Base-by-base conservation (phyloP, 2,888 invertebrate species). In the Apamea monoglypha region DNA sequence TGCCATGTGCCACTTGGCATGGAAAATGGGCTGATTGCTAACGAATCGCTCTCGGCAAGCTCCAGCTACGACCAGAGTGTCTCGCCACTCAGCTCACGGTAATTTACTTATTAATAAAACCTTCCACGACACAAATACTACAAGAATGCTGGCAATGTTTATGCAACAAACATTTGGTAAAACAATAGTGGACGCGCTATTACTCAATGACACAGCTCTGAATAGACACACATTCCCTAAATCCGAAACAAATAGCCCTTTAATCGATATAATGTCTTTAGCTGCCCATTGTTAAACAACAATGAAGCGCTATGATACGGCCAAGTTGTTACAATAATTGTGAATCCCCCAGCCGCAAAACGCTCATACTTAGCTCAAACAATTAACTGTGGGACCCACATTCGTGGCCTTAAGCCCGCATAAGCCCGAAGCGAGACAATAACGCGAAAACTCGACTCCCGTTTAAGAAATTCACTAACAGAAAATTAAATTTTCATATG, bases 71-170 rank as follows among this genome's bases (percentile, higher is more conserved):
- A 98, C 91, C 98, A 98, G 93, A 98, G 98, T 90, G 98, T 99
- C 59, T 99, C 99, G 74, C 98, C 99, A 56, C 98, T 98, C 91
- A 98, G 98, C 94, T 98, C 98, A 85, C 98, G 99, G 99, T 99
- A 96, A 97, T 96, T 64, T 40, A 68, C 29, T 29, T 25, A 12
- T 73, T 71, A 40, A 47, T 68, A 73, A 44, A 70, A 50, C 18
- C 10, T 36, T 63, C 14, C 36, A 47, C 16, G 12, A 66, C 16
- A 47, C n/a, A 53, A 70, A 66, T 21, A 40, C 18, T 63, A 40
- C 14, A 40, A 61, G 2, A 40, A 74, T 25, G 1, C 50, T 36
- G 32, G 40, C n/a, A 59, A 74, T 40, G 10, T 14, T 61, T 36
- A 64, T 64, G 18, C 71, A 63, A 53, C 32, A 66, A 16, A 16